These are phyloP conservation scores for Pachycephus smyrnensis DNA, from an alignment of 2,888 invertebrate genomes.

Conservation along the genomic window DNA sequence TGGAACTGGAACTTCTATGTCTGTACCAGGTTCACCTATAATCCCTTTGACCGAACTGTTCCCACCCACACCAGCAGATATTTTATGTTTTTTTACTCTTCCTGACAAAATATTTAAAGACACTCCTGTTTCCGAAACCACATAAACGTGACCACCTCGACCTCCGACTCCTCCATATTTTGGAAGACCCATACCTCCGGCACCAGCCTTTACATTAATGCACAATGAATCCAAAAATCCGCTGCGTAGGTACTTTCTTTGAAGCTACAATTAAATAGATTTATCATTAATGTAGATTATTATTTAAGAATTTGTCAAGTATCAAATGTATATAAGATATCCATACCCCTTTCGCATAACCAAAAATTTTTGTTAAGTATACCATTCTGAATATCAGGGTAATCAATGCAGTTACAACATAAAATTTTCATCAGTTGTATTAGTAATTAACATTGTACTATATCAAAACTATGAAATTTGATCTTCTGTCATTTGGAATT, in stretches of 20 bases:
- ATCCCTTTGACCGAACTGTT: slow-evolving; percentile 81
- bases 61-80: slow-evolving; percentile 78
- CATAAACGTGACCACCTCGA: slow-evolving; percentile 87
- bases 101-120: slow-evolving; percentile 70
- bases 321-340: neutral
- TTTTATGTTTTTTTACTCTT: slow-evolving; percentile 71
- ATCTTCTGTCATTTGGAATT: too few species aligned
- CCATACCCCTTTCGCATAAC: slow-evolving; percentile 67
- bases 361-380: slow-evolving; percentile 66
- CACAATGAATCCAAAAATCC: slow-evolving; percentile 85
- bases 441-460: neutral
- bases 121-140: slow-evolving; percentile 75
- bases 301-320: neutral
- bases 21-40: slow-evolving; percentile 80
- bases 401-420: neutral
- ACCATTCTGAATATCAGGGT: slow-evolving; percentile 66
- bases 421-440: neutral
- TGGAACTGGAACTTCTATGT: slow-evolving; percentile 81
- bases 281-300: neutral
- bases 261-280: slow-evolving; percentile 34
- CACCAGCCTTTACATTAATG: slow-evolving; percentile 84
- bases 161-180: slow-evolving; percentile 93
- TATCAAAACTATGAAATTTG: too few species aligned
- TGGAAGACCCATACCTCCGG: slow-evolving; percentile 82
- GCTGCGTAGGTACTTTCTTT: slow-evolving; percentile 68